Conservation (phyloP, 1,140 invertebrate genomes). For the Zaprionus taronus region DNA sequence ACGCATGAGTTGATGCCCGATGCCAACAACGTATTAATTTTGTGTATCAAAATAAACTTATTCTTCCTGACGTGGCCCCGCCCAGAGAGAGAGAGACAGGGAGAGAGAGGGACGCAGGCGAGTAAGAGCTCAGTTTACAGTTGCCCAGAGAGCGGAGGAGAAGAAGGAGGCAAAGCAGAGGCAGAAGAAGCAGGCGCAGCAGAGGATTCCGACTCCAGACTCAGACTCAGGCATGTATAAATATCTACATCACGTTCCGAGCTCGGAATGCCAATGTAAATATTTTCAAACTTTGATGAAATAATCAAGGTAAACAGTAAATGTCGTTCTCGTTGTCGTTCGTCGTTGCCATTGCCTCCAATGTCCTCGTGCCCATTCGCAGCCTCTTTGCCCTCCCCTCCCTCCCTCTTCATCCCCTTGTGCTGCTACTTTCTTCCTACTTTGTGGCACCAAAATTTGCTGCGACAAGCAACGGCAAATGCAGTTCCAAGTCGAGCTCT, state of each 20-base stretch:
- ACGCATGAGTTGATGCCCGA: conserved; percentile 70
- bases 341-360: conserved; percentile 21
- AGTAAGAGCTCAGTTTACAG: conserved; percentile 46
- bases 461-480: conserved; percentile 21
- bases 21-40: conserved; percentile 82
- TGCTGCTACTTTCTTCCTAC: not conserved
- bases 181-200: not conserved
- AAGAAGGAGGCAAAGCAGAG: not conserved
- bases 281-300: conserved; percentile 83
- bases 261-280: conserved; percentile 82
- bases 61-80: conserved; percentile 50
- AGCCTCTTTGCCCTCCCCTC: not conserved
- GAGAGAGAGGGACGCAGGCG: conserved; percentile 26
- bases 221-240: conserved; percentile 62
- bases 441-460: conserved; percentile 19
- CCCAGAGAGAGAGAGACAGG: conserved; percentile 32
- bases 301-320: conserved; percentile 82
- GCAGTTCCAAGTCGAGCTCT: conserved; percentile 40
- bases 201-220: conserved; percentile 18
- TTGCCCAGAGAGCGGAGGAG: conserved; percentile 7
- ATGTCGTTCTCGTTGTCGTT: conserved; percentile 65
- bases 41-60: conserved; percentile 83
- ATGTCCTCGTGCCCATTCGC: conserved; percentile 23
- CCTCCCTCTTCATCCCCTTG: not conserved
- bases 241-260: conserved; percentile 81